phyloP scores from a whole-genome alignment of 2,797 vertebrate genomes.

The Chaenodraco wilsoni region DNA sequence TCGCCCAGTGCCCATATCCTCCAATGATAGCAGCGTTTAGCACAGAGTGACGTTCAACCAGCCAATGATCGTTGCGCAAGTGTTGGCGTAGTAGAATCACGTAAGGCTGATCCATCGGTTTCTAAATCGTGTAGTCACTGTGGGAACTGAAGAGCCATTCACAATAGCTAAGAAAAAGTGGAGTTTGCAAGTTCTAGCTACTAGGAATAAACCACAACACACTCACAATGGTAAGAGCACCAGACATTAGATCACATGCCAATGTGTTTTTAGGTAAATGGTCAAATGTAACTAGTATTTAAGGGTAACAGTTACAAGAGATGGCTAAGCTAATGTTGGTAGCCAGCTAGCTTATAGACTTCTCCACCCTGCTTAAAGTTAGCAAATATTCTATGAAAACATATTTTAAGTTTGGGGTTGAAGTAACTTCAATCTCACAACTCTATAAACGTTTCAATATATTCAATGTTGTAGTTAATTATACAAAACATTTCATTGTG shows the following conservation, averaged over 20 bases:
- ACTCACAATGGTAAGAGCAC: slow-evolving; percentile 76
- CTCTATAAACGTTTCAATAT: rapidly evolving
- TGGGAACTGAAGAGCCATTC: slow-evolving; percentile 15
- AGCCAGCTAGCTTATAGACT: not conserved
- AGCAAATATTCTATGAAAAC: not conserved
- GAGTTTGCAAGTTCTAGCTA: not conserved
- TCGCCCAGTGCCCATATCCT: rapidly evolving
- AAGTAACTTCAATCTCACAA: not conserved
- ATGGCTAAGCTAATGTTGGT: slow-evolving; percentile 44
- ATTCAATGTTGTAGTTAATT: no score
- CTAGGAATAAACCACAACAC: slow-evolving; percentile 3
- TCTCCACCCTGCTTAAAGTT: not conserved
- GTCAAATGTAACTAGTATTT: not conserved
- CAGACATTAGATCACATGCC: rapidly evolving
- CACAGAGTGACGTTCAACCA: rapidly evolving
- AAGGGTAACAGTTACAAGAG: not conserved
- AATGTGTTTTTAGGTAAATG: not conserved
- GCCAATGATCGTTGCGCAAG: slow-evolving; percentile 43
- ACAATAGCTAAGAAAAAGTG: not conserved
- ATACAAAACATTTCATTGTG: not conserved
- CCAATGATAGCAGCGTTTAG: slow-evolving; percentile 49
- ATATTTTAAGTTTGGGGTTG: rapidly evolving
- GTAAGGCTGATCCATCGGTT: slow-evolving; percentile 38
- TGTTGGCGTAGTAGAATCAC: not conserved
- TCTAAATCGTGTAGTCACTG: slow-evolving; percentile 85